Conservation (phyloP, 2,888 invertebrate species). For the Cryptops parisi region DNA sequence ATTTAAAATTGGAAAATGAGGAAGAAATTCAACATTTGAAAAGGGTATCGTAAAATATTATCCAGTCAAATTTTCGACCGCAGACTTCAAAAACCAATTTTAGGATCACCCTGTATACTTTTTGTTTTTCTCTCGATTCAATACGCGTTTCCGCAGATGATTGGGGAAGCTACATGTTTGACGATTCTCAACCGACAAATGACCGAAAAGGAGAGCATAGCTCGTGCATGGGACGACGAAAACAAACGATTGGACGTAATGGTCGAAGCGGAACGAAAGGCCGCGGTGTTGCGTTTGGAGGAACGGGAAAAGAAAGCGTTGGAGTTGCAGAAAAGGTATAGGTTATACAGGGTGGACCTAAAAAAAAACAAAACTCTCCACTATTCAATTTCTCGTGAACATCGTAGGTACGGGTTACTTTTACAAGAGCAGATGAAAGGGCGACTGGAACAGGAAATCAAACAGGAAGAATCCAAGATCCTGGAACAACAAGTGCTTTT, state of each 20-base stretch:
- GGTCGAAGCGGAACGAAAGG: not conserved
- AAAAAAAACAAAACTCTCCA: not conserved
- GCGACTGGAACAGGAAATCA: not conserved
- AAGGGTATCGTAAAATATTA: too few relatives aligned
- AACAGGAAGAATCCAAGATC: not conserved
- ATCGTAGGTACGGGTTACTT: not conserved
- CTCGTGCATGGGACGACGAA: not conserved
- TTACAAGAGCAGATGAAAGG: constrained; percentile 5
- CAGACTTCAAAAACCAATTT: too few relatives aligned
- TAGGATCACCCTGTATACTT: too few relatives aligned
- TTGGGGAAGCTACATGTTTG: not conserved
- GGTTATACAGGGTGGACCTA: not conserved
- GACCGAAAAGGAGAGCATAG: not conserved
- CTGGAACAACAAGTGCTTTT: not conserved
- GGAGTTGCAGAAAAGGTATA: constrained; percentile 2
- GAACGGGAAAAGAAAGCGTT: not conserved
- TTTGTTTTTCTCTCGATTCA: too few relatives aligned
- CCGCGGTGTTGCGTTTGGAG: not conserved
- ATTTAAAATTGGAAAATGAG: too few relatives aligned
- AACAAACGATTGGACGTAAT: constrained; percentile 1
- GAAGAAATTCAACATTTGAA: too few relatives aligned
- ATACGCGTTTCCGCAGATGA: not conserved
- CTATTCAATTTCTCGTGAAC: not conserved
- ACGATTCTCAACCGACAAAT: constrained; percentile 4
- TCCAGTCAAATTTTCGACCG: too few relatives aligned